Evolutionary conservation across 2,797 vertebrate species (phyloP).

Genomic region (Scyliorhinus canicula): DNA sequence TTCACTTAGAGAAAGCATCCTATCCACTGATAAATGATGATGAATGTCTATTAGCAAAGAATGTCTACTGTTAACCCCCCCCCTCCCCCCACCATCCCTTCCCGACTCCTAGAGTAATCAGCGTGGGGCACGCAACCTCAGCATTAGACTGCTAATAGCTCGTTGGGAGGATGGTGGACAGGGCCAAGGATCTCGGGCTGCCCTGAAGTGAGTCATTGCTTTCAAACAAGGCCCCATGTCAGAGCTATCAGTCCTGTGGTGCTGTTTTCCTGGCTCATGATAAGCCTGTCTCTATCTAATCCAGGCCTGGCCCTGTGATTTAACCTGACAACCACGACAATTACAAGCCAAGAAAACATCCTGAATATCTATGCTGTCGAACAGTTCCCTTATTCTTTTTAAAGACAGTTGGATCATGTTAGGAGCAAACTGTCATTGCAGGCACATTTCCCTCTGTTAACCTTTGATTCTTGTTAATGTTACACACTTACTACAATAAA

Average conservation of each 20-base stretch:
- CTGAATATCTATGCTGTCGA: conserved; percentile 56
- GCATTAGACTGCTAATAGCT: conserved; percentile 62
- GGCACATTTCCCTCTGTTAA: conserved; percentile 61
- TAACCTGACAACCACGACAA: conserved; percentile 48
- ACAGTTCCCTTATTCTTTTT: conserved; percentile 77
- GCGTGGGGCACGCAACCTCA: conserved; percentile 65
- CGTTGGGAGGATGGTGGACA: conserved; percentile 52
- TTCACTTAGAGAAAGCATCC: conserved; percentile 52
- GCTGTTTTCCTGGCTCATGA: conserved; percentile 65
- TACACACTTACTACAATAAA: too few relatives aligned
- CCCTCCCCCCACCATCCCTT: too few relatives aligned
- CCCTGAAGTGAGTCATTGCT: conserved; percentile 61
- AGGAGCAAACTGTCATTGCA: conserved; percentile 59
- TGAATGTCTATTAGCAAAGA: conserved; percentile 57
- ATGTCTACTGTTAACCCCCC: conserved; percentile 57
- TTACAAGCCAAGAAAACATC: conserved; percentile 52
- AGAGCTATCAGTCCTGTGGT: conserved; percentile 60
- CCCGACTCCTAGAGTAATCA: conserved; percentile 57
- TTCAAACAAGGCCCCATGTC: conserved; percentile 69
- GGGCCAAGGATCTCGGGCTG: conserved; percentile 50
- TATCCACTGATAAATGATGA: conserved; percentile 61
- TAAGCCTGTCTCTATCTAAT: conserved; percentile 71
- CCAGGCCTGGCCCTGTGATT: conserved; percentile 59
- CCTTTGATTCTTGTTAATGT: conserved; percentile 68
- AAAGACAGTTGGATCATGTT: conserved; percentile 62